These are phyloP conservation scores for Heptranchias perlo DNA, from an alignment of 2,113 vertebrate genomes.

Conservation along the genomic window DNA sequence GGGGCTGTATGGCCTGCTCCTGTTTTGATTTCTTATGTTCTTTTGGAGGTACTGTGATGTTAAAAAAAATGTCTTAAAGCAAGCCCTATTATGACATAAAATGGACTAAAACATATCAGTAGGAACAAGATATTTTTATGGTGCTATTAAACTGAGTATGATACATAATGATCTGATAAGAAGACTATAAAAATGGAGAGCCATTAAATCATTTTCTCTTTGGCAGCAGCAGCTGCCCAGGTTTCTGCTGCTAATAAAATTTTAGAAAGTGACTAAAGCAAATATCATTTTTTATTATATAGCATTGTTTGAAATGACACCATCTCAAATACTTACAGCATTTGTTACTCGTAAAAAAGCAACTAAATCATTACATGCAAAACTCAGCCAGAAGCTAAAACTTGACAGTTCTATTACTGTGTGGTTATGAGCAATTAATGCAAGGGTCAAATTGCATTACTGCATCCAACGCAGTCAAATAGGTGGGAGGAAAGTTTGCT, in stretches of 20 bases:
- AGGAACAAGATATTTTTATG: background rate
- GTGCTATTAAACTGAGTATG: background rate
- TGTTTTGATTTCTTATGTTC: no score
- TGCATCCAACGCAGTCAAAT: background rate
- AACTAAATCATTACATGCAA: background rate
- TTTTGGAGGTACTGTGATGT: background rate
- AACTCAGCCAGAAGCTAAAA: background rate
- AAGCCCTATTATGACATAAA: background rate
- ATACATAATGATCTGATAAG: background rate
- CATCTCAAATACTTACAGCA: background rate
- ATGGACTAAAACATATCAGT: background rate
- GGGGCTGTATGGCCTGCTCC: no score
- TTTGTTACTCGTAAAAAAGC: background rate
- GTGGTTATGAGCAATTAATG: constrained; percentile 32
- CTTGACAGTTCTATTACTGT: constrained; percentile 28
- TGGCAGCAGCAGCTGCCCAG: background rate
- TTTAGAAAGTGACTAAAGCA: background rate
- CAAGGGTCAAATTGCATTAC: constrained; percentile 26
- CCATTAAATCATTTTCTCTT: background rate
- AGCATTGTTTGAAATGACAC: background rate
- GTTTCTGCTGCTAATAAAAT: background rate
- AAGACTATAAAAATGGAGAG: background rate
- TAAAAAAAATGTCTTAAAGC: background rate
- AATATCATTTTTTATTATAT: background rate
- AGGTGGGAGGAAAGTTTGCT: constrained; percentile 1